Base-by-base conservation (phyloP, 2,113 vertebrate species). In the Miniopterus natalensis region DNA sequence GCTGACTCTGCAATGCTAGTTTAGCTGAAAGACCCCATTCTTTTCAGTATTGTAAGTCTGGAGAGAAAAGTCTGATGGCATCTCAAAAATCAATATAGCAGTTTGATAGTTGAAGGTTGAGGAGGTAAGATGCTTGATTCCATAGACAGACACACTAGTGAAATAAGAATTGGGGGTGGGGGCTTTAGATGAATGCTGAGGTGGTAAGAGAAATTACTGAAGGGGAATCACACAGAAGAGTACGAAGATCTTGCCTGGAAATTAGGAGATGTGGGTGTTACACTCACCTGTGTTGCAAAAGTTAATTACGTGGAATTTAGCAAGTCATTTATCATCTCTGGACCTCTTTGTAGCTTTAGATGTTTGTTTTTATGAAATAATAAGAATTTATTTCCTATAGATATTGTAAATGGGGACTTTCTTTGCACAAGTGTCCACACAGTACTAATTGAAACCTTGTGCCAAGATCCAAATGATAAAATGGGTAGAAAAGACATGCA, bases 401-500 rank as follows among this genome's bases (percentile, higher is more conserved):
- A 78, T 71, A 53, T 40, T 21, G 21, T 84, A 87, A 90, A 66
- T 5, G 6, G 36, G 42, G 68, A 42, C 63, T 94, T 95, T 93
- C 65, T 95, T 92, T 92, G 66, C 57, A 78, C 55, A 71, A 96
- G 77, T 92, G 40, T 12, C 51, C 9, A 66, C 74, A 42, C n/a
- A 95, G 68, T 73, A 90, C 84, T 95, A 91, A 94, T 13, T 77
- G 90, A 88, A 77, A 94, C 42, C 55, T 78, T 51, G 87, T 84
- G 84, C 80, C 92, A 97, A 94, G 51, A 71, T 95, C n/a, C 75
- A 92, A 94, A 92, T 3, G 77, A 95, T 73, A 92, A 92, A 92
- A 73, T 17, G 87, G 77, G 95, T 59, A 94, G 90, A 90, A 92
- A 96, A 90, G 92, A 97, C 88, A 97, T 96, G 95, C 84, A 97